These are phyloP conservation scores for Ctena decussata DNA, from an alignment of 2,888 invertebrate species.

Conservation along the genomic window DNA sequence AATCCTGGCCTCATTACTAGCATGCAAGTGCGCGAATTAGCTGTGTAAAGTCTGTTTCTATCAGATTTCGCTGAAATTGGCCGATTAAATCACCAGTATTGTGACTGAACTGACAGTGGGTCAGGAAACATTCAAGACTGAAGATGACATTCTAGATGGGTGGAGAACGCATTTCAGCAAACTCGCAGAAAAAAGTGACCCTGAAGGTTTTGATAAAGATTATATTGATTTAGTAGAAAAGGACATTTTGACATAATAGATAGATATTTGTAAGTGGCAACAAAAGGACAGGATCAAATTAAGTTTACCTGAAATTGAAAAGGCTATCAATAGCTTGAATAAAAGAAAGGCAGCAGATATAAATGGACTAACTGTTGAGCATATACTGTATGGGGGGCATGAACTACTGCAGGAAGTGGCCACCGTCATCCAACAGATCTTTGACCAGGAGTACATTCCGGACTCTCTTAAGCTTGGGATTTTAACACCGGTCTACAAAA, in stretches of 20 bases:
- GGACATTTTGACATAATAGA: not conserved
- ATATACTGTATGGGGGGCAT: too few relatives aligned
- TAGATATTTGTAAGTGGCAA: not conserved
- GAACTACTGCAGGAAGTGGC: too few relatives aligned
- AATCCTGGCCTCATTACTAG: too few relatives aligned
- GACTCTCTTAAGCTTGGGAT: not conserved
- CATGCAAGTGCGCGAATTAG: too few relatives aligned
- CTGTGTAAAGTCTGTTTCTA: too few relatives aligned
- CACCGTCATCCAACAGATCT: not conserved
- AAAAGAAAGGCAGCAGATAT: too few relatives aligned
- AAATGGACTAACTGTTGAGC: too few relatives aligned
- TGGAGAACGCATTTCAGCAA: not conserved
- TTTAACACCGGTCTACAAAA: too few relatives aligned
- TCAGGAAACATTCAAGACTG: not conserved
- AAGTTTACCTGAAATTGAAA: not conserved
- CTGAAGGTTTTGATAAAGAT: not conserved
- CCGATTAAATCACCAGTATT: too few relatives aligned
- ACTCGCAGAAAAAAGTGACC: not conserved
- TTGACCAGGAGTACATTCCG: not conserved
- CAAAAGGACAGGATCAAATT: not conserved
- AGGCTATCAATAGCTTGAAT: too few relatives aligned
- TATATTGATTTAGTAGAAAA: not conserved
- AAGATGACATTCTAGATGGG: not conserved
- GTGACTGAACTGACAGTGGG: not conserved
- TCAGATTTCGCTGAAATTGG: too few relatives aligned